Evolutionary conservation across 2,113 vertebrate species (phyloP).

Genomic region (Plecotus auritus): DNA sequence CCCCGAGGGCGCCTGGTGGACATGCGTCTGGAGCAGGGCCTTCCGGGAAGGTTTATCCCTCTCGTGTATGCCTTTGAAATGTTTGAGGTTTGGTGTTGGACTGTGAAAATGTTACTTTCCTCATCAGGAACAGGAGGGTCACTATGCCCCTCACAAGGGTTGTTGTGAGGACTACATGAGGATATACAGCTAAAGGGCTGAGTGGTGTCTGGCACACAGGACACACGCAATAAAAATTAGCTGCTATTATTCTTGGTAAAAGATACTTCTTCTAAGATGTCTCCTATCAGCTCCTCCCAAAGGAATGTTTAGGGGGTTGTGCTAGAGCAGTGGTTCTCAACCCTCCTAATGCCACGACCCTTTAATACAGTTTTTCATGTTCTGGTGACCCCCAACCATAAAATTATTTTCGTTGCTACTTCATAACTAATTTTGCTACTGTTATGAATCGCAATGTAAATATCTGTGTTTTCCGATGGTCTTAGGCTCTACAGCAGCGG

Average conservation of each 20-base stretch:
- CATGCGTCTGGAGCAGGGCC: too few species aligned
- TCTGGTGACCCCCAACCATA: too few species aligned
- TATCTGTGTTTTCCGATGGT: too few species aligned
- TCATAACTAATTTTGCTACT: too few species aligned
- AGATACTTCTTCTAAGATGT: background rate
- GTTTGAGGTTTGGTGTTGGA: background rate
- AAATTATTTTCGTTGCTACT: too few species aligned
- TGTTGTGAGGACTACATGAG: background rate
- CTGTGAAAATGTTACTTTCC: background rate
- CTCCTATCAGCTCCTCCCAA: background rate
- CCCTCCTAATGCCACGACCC: too few species aligned
- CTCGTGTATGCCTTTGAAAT: background rate
- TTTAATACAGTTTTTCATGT: too few species aligned
- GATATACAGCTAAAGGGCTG: background rate
- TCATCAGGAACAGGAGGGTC: background rate
- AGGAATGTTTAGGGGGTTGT: background rate
- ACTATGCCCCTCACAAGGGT: background rate
- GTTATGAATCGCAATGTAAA: too few species aligned
- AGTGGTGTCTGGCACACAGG: background rate
- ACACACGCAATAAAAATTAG: too few species aligned
- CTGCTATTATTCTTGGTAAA: background rate
- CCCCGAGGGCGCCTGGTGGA: too few species aligned
- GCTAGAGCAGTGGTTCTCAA: too few species aligned
- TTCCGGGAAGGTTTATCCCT: background rate
- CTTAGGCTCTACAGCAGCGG: too few species aligned